These are phyloP conservation scores for Spodoptera littoralis DNA, from an alignment of 2,888 invertebrate species.

Conservation along the genomic window DNA sequence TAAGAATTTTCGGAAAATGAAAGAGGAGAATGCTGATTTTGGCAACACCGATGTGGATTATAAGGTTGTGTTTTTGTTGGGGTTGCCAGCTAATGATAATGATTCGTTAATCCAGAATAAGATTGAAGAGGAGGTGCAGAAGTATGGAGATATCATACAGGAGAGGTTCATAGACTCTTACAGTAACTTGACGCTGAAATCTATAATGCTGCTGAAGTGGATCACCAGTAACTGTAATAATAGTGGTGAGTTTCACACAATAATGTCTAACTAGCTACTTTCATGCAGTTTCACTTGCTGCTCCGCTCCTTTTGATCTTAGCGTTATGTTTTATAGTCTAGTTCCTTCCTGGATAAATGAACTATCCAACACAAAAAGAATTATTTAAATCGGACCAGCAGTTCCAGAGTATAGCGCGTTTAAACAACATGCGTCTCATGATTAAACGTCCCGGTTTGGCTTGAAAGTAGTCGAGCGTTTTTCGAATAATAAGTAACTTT, in stretches of 20 bases:
- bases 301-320: too few species aligned
- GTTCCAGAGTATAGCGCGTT: too few species aligned
- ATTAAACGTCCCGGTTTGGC: too few species aligned
- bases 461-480: too few species aligned
- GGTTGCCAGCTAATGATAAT: slow-evolving; percentile 89
- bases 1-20: slow-evolving; percentile 64
- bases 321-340: too few species aligned
- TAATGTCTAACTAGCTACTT: too few species aligned
- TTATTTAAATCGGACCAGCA: too few species aligned
- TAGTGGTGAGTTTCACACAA: slow-evolving; percentile 72
- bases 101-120: slow-evolving; percentile 89
- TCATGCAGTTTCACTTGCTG: too few species aligned
- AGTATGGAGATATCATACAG: slow-evolving; percentile 93
- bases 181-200: slow-evolving; percentile 95
- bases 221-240: slow-evolving; percentile 91
- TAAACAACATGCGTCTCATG: too few species aligned
- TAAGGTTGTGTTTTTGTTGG: slow-evolving; percentile 88
- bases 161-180: slow-evolving; percentile 95
- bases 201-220: slow-evolving; percentile 95
- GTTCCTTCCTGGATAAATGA: too few species aligned
- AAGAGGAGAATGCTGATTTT: slow-evolving; percentile 43
- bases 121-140: slow-evolving; percentile 91
- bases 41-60: slow-evolving; percentile 68
- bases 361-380: too few species aligned
- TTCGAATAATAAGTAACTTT: too few species aligned